A percentile compares a stretch with the other conserved stretches of the same genome.
Evolutionary conservation across 2,113 vertebrate genomes (phyloP).

Genomic region (Illadopsis cleaveri): DNA sequence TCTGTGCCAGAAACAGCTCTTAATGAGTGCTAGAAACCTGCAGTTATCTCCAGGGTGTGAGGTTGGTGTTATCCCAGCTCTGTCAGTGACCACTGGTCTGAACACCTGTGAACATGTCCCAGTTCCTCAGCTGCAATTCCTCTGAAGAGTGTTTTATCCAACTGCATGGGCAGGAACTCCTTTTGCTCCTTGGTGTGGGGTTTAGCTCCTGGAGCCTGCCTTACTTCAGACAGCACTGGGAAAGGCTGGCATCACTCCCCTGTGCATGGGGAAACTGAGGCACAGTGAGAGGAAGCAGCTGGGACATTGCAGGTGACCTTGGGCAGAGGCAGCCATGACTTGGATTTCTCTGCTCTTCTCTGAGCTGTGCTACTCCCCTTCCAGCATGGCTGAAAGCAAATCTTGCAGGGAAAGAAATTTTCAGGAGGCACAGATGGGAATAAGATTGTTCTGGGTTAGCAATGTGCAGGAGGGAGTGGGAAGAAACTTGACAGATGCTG

Average conservation of each 20-base stretch:
- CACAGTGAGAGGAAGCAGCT: background rate
- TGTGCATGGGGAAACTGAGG: background rate
- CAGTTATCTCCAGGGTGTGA: background rate
- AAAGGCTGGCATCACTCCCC: background rate
- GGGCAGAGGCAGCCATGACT: background rate
- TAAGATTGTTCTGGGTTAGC: conserved; percentile 52
- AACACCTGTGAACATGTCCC: background rate
- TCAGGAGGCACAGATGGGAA: conserved; percentile 55
- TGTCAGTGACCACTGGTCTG: background rate
- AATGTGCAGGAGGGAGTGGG: conserved; percentile 43
- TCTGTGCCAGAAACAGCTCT: conserved; percentile 26
- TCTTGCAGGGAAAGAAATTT: background rate
- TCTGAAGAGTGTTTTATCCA: background rate
- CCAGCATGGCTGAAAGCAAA: background rate
- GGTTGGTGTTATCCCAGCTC: background rate
- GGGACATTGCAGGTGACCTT: background rate
- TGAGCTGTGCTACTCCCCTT: background rate
- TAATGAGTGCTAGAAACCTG: conserved; percentile 46
- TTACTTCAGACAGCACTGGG: background rate
- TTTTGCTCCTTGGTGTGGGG: background rate
- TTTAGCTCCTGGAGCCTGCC: background rate
- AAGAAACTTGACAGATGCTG: conserved; percentile 54
- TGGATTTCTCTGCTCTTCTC: background rate
- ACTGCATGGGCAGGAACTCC: background rate
- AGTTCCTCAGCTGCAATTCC: background rate